phyloP scores from a whole-genome alignment of 2,888 invertebrate genomes.

The Leucophora obtusa region DNA sequence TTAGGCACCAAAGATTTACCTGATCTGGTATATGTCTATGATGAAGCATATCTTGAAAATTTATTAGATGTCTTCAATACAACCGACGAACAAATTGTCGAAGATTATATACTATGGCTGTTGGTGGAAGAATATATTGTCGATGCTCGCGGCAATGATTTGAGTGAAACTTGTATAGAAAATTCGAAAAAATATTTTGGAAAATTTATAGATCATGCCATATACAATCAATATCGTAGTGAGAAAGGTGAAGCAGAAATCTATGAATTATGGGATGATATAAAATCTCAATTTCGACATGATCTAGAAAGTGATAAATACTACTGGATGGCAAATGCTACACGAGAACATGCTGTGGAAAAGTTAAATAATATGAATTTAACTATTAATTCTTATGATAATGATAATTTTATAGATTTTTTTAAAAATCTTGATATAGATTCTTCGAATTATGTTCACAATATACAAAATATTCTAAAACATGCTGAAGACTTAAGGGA shows the following conservation, averaged over 20 bases:
- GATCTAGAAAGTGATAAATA: slow-evolving; percentile 69
- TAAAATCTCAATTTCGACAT: slow-evolving; percentile 69
- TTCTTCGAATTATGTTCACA: slow-evolving; percentile 68
- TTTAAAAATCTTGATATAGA: slow-evolving; percentile 67
- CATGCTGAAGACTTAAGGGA: slow-evolving; percentile 42
- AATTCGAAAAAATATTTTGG: slow-evolving; percentile 70
- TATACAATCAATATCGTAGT: slow-evolving; percentile 69
- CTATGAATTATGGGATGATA: slow-evolving; percentile 70
- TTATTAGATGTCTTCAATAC: slow-evolving; percentile 63
- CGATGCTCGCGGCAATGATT: slow-evolving; percentile 47
- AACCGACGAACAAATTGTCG: slow-evolving; percentile 64
- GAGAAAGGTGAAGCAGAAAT: slow-evolving; percentile 69
- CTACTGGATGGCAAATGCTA: slow-evolving; percentile 72
- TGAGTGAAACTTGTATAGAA: slow-evolving; percentile 68
- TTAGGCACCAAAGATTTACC: slow-evolving; percentile 70
- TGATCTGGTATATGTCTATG: slow-evolving; percentile 69
- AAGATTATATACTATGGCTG: slow-evolving; percentile 72
- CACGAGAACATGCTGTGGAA: slow-evolving; percentile 69
- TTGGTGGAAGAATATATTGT: slow-evolving; percentile 69
- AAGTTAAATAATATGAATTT: slow-evolving; percentile 71
- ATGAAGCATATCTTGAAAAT: slow-evolving; percentile 67
- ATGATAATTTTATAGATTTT: slow-evolving; percentile 67
- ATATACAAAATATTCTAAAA: slow-evolving; percentile 69
- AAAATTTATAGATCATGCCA: slow-evolving; percentile 71
- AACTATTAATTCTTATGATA: slow-evolving; percentile 71